Conservation (phyloP, 2,113 vertebrate genomes). For the Alouatta palliata region DNA sequence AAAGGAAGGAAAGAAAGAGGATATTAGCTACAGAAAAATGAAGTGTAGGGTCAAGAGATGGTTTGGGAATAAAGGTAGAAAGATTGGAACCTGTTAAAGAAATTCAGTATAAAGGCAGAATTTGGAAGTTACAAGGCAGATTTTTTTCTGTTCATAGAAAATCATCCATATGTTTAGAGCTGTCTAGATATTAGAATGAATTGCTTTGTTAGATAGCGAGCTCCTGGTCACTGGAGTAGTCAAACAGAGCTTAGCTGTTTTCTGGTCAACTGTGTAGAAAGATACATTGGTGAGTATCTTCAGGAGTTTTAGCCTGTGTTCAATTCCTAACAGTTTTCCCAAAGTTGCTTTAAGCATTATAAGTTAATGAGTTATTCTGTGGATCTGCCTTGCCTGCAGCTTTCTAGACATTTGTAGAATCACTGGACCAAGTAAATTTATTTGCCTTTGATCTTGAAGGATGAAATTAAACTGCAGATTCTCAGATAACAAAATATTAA, state of each 20-base stretch:
- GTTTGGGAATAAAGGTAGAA: slow-evolving; percentile 31
- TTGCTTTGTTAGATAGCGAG: slow-evolving; percentile 36
- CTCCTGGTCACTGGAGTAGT: background rate
- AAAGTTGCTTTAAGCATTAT: slow-evolving; percentile 47
- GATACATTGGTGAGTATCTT: background rate
- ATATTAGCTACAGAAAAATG: slow-evolving; percentile 41
- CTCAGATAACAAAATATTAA: slow-evolving; percentile 62
- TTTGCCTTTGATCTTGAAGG: slow-evolving; percentile 64
- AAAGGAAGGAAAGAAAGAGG: background rate
- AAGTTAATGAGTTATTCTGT: slow-evolving; percentile 41
- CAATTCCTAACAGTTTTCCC: slow-evolving; percentile 46
- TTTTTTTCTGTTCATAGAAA: slow-evolving; percentile 9
- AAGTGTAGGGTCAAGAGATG: background rate
- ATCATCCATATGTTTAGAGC: slow-evolving; percentile 33
- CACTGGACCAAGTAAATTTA: slow-evolving; percentile 59
- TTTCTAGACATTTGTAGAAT: slow-evolving; percentile 55
- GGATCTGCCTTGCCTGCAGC: slow-evolving; percentile 44
- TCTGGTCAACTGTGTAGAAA: slow-evolving; percentile 9
- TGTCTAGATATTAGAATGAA: slow-evolving; percentile 22
- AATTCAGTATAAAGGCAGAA: slow-evolving; percentile 26
- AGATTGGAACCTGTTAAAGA: slow-evolving; percentile 38
- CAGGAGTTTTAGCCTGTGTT: slow-evolving; percentile 44
- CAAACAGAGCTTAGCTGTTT: slow-evolving; percentile 1
- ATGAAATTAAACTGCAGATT: slow-evolving; percentile 59
- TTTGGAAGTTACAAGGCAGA: slow-evolving; percentile 8